phyloP scores from a whole-genome alignment of 2,888 invertebrate species.

The Pheosia tremula region DNA sequence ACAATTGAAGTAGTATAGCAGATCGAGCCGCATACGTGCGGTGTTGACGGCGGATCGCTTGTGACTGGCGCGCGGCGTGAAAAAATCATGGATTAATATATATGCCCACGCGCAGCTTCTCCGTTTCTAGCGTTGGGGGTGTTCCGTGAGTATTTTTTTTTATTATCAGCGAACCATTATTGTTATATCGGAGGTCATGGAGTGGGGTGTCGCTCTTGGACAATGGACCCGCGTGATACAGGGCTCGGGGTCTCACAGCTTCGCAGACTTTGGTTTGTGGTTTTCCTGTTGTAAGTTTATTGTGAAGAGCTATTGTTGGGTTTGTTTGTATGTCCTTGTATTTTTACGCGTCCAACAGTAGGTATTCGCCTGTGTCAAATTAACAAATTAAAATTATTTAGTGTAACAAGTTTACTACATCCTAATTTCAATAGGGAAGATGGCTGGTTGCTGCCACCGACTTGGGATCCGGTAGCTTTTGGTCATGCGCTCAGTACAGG shows the following conservation, averaged over 20 bases:
- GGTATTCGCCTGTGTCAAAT: not conserved
- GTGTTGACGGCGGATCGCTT: constrained; percentile 39
- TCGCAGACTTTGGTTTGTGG: constrained; percentile 22
- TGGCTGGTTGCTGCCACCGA: too few relatives aligned
- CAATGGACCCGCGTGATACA: constrained; percentile 51
- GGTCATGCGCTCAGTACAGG: too few relatives aligned
- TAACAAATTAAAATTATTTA: too few relatives aligned
- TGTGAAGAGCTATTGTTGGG: constrained; percentile 21
- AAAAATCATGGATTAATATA: constrained; percentile 39
- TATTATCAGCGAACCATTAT: constrained; percentile 25
- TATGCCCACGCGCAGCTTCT: constrained; percentile 25
- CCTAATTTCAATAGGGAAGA: too few relatives aligned
- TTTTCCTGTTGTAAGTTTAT: not conserved
- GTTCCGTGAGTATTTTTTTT: constrained; percentile 28
- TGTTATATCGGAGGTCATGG: constrained; percentile 12
- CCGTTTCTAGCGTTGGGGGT: constrained; percentile 23
- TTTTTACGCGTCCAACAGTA: constrained; percentile 48
- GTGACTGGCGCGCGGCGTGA: constrained; percentile 52
- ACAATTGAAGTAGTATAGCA: constrained; percentile 67
- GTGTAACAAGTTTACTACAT: too few relatives aligned
- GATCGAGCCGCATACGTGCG: constrained; percentile 72
- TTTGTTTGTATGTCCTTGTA: constrained; percentile 28
- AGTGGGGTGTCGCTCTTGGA: constrained; percentile 41
- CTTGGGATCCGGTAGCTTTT: too few relatives aligned
- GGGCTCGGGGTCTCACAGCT: not conserved